Conservation (phyloP, 1,140 invertebrate species). For the Periplaneta americana region DNA sequence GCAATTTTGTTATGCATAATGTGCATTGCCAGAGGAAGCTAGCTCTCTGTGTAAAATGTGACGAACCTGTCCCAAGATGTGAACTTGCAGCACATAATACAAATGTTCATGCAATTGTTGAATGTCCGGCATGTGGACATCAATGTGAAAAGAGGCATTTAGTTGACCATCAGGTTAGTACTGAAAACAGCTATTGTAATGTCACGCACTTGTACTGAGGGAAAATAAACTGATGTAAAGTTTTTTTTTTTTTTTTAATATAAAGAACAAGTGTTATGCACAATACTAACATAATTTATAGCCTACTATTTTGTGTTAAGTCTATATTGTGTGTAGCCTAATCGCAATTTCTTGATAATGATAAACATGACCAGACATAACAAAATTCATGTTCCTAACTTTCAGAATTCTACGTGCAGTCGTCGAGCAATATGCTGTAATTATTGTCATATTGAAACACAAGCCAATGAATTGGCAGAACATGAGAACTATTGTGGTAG, state of each 20-base stretch:
- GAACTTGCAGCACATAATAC: slow-evolving; percentile 38
- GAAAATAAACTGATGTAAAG: neutral
- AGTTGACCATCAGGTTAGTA: slow-evolving; percentile 39
- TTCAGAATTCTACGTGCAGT: slow-evolving; percentile 5
- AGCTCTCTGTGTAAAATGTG: slow-evolving; percentile 37
- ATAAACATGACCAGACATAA: neutral
- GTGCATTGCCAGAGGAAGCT: slow-evolving; percentile 44
- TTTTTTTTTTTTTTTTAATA: neutral
- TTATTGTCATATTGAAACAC: slow-evolving; percentile 55
- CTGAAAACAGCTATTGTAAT: too few species aligned
- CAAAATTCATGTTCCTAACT: neutral
- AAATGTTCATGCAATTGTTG: slow-evolving; percentile 34
- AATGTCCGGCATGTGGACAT: slow-evolving; percentile 36
- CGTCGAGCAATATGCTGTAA: slow-evolving; percentile 40
- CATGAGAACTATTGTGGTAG: slow-evolving; percentile 61
- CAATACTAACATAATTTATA: too few species aligned
- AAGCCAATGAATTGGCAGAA: slow-evolving; percentile 46
- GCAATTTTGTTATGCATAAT: slow-evolving; percentile 42
- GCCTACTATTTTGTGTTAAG: too few species aligned
- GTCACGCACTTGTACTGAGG: too few species aligned
- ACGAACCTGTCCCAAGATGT: slow-evolving; percentile 36
- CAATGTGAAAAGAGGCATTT: slow-evolving; percentile 37
- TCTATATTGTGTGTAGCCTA: neutral
- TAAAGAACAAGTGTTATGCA: too few species aligned
- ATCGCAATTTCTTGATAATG: neutral